Evolutionary conservation across 2,113 vertebrate species (phyloP), one percentile per base, ranked within the genome.

Genomic region (Nettapus auritus): DNA sequence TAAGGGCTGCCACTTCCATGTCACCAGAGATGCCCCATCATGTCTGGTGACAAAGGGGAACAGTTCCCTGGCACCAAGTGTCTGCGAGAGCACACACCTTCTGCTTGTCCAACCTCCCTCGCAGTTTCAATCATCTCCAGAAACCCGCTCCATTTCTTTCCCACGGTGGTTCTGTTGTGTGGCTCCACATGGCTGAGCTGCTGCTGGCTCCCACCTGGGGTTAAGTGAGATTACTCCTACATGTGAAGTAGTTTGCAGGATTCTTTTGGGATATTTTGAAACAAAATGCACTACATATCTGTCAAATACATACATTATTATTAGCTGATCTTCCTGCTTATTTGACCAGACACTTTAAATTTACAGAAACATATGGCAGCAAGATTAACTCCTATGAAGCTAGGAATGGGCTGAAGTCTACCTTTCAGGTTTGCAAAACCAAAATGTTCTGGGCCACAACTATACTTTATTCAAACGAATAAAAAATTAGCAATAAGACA

Each of bases 121-220:
- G 4, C 6, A 38, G 9, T 20, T 38, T 52, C 44, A 60, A 6
- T 26, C 1, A 0, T 17, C 28, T 59, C 52, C 60, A 46, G 31
- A 46, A 44, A 36, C 21, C 48, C 9, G 33, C 31, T 33, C 23
- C 9, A 4, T 28, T 63, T 33, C n/a, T 48, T 23, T 28, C 33
- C 56, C 4, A 0, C 29, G n/a, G 38, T 10, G 13, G 6, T 66
- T 59, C n/a, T 60, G 50, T 18, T 29, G 26, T 21, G 50, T 20
- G 71, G 56, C 36, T 36, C 26, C 25, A 18, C 26, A 8, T 5
- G 44, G 28, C 44, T 34, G 42, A 52, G 11, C 57, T 21, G 50
- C 0, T 5, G 23, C 38, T 20, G 22, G 69, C 6, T 19, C n/a
- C 69, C n/a, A 20, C 48, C 40, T 1, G 0, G 23, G 40, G 33